Evolutionary conservation across 2,113 vertebrate genomes (phyloP), one percentile per base, ranked within the genome.

Genomic region (Oenanthe oenanthe): DNA sequence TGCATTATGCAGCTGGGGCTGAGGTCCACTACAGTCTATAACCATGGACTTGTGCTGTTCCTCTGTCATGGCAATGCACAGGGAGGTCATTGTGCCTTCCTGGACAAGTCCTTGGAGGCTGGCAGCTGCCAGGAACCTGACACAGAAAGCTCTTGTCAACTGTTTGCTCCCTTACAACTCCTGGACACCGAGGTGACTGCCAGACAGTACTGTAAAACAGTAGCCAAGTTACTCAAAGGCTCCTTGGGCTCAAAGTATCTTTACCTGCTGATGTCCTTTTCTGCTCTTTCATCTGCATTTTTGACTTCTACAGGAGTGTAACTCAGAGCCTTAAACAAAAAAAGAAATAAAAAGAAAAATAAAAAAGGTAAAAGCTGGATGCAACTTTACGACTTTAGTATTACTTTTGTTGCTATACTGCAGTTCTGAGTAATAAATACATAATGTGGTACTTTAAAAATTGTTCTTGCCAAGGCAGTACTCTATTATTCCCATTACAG

Each of bases 71-170:
- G 98, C 98, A 58, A 98, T 98, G 65, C 98, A 99, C 93, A 99
- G 96, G 34, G 99, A 99, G 2, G 99, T 97, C 91, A 98, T 98
- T 8, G 98, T 98, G 72, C 98, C 99, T 87, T 99, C 99, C 45
- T 99, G 99, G 71, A 99, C 98, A 24, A 99, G 98, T 53, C 99
- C 99, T 94, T 99, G 99, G 85, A 99, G 98, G 95, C 99, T 98
- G 91, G 99, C 99, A 68, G 98, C 98, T 95, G 98, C 99, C 91
- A 99, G 98, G 96, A 99, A 99, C 98, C 99, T 99, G 92, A 31
- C 74, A 95, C 18, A 95, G 48, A 92, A 45, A 96, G 62, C 22
- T 61, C 29, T 45, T 43, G 32, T 95, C 58, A 94, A 60, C 54
- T 86, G 47, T 36, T 87, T 60, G 73, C 38, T 79, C 18, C 66